These are phyloP conservation scores for Musca domestica DNA, from an alignment of 1,140 invertebrate genomes.

Conservation along the genomic window DNA sequence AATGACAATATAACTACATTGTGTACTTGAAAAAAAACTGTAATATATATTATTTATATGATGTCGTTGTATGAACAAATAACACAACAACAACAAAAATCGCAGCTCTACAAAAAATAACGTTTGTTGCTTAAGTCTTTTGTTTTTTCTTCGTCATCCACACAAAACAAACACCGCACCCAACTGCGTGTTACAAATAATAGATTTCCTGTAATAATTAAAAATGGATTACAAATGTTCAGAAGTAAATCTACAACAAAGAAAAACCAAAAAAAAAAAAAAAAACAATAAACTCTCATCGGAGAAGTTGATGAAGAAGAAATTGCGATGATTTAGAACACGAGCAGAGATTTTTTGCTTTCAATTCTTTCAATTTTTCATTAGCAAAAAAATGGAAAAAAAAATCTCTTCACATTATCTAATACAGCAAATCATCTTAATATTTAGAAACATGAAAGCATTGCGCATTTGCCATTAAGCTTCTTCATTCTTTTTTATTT, in stretches of 20 bases:
- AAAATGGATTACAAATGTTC: slow-evolving; percentile 17
- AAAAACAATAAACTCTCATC: not conserved
- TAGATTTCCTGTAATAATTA: slow-evolving; percentile 22
- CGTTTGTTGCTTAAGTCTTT: slow-evolving; percentile 15
- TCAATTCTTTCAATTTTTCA: not conserved
- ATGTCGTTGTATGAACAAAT: not conserved
- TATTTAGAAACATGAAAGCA: too few relatives aligned
- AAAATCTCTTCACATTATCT: too few relatives aligned
- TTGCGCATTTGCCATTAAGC: too few relatives aligned
- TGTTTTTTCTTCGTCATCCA: not conserved
- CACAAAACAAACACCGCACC: not conserved
- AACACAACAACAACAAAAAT: not conserved
- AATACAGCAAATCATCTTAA: too few relatives aligned
- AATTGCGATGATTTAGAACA: not conserved
- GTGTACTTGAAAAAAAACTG: too few relatives aligned
- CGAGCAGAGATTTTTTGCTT: not conserved
- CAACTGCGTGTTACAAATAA: slow-evolving; percentile 12
- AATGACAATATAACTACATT: too few relatives aligned
- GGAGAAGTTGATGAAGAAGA: not conserved
- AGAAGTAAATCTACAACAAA: not conserved
- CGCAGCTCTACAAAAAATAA: not conserved
- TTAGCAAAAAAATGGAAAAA: too few relatives aligned
- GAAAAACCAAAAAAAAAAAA: not conserved
- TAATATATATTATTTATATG: too few relatives aligned
- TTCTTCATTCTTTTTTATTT: too few relatives aligned